These are phyloP conservation scores for Diarsia brunnea DNA, from an alignment of 2,888 invertebrate species.

Conservation along the genomic window DNA sequence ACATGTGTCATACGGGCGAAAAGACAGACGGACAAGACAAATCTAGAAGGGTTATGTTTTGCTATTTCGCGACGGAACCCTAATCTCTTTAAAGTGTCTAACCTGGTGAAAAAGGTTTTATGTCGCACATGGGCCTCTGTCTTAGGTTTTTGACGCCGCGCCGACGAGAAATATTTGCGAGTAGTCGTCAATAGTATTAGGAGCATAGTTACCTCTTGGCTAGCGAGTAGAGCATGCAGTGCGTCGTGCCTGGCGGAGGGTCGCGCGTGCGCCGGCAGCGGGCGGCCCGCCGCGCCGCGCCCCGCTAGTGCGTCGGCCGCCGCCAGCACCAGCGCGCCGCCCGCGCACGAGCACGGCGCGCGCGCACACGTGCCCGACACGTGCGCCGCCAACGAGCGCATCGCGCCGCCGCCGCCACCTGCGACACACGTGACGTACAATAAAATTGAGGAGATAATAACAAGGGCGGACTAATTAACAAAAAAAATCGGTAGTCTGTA, in stretches of 20 bases:
- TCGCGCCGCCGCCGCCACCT: slow-evolving; percentile 40
- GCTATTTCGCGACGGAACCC: too few species aligned
- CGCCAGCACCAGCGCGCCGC: slow-evolving; percentile 93
- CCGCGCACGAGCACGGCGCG: slow-evolving; percentile 89
- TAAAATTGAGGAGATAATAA: not conserved
- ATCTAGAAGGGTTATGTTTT: too few species aligned
- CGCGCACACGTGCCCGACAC: slow-evolving; percentile 54
- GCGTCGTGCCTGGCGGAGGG: slow-evolving; percentile 92
- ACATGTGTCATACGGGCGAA: too few species aligned
- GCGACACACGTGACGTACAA: too few species aligned
- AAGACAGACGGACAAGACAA: too few species aligned
- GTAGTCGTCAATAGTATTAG: not conserved
- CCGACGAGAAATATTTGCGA: too few species aligned
- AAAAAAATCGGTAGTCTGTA: too few species aligned
- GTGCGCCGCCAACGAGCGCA: slow-evolving; percentile 39
- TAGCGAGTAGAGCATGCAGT: slow-evolving; percentile 79
- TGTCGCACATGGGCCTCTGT: too few species aligned
- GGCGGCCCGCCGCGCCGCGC: slow-evolving; percentile 92
- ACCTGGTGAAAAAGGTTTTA: too few species aligned
- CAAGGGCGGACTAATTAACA: too few species aligned
- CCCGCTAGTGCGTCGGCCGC: slow-evolving; percentile 94
- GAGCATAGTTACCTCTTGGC: slow-evolving; percentile 74
- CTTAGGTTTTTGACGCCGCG: too few species aligned
- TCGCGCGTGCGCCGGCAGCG: slow-evolving; percentile 90
- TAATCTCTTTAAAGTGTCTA: too few species aligned